phyloP scores from a whole-genome alignment of 2,888 invertebrate species.

The Elgonia sp. region DNA sequence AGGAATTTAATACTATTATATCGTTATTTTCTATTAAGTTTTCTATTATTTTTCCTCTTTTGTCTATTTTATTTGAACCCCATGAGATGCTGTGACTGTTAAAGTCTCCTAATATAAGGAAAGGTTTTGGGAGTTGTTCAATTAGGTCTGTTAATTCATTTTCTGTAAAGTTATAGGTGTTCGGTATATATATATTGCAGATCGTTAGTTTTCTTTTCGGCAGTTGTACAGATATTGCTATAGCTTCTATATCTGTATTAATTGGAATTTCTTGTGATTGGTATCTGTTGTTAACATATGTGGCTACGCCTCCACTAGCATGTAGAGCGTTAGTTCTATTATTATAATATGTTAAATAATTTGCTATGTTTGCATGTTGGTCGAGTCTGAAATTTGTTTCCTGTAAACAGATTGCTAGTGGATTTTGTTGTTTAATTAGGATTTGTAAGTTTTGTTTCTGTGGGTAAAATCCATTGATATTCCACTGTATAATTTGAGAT shows the following conservation, averaged over 20 bases:
- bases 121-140: slow-evolving; percentile 13
- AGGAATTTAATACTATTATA: slow-evolving; percentile 54
- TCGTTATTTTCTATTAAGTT: slow-evolving; percentile 65
- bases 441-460: too few species aligned
- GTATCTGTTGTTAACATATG: too few species aligned
- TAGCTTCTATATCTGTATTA: slow-evolving; percentile 2
- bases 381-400: too few species aligned
- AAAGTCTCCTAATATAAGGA: slow-evolving; percentile 24
- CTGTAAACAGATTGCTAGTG: too few species aligned
- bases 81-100: slow-evolving; percentile 61
- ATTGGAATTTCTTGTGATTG: not conserved
- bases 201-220: not conserved
- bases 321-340: too few species aligned
- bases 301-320: too few species aligned
- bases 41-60: slow-evolving; percentile 76
- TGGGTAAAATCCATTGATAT: too few species aligned
- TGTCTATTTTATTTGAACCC: slow-evolving; percentile 69
- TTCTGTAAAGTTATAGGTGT: not conserved
- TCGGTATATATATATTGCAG: slow-evolving; percentile 15
- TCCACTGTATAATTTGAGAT: too few species aligned
- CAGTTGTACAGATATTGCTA: not conserved
- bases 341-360: too few species aligned
- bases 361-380: too few species aligned
- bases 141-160: not conserved
- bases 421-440: too few species aligned